phyloP scores from a whole-genome alignment of 2,113 vertebrate genomes.

The Phaetusa simplex region DNA sequence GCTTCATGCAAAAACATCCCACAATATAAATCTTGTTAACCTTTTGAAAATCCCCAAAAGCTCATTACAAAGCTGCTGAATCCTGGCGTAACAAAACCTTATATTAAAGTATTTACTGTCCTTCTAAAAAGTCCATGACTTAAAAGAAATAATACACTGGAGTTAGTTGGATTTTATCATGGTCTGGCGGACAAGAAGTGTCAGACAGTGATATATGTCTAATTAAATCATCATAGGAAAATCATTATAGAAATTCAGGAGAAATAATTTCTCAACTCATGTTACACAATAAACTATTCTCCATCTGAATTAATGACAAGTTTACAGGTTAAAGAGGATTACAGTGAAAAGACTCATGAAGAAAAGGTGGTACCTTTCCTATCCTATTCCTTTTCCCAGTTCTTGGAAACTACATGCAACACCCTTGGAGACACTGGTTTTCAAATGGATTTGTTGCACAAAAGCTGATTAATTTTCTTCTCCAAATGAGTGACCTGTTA shows the following conservation, averaged over 20 bases:
- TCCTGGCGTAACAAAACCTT: neutral
- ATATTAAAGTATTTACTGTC: slow-evolving; percentile 42
- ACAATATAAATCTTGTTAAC: slow-evolving; percentile 68
- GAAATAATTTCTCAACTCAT: neutral
- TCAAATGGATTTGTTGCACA: slow-evolving; percentile 44
- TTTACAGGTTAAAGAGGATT: neutral
- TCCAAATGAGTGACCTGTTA: slow-evolving; percentile 41
- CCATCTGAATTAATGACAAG: neutral
- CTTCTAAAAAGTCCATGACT: slow-evolving; percentile 16
- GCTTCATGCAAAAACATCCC: slow-evolving; percentile 67
- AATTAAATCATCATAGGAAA: slow-evolving; percentile 6
- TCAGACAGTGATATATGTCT: neutral
- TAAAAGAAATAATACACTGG: slow-evolving; percentile 2
- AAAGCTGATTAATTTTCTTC: slow-evolving; percentile 42
- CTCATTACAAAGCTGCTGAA: slow-evolving; percentile 61
- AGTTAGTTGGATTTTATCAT: neutral
- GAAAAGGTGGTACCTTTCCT: slow-evolving; percentile 4
- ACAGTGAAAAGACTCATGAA: neutral
- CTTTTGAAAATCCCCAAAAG: slow-evolving; percentile 66
- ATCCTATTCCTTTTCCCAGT: neutral
- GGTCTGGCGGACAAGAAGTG: neutral
- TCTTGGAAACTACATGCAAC: slow-evolving; percentile 27
- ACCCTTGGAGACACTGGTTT: neutral
- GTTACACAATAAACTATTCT: slow-evolving; percentile 3
- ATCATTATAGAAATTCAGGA: neutral